Percentiles rank a stretch among this genome's conserved stretches.
These are phyloP conservation scores for Danio aesculapii DNA, from an alignment of 2,797 vertebrate genomes.

Conservation along the genomic window DNA sequence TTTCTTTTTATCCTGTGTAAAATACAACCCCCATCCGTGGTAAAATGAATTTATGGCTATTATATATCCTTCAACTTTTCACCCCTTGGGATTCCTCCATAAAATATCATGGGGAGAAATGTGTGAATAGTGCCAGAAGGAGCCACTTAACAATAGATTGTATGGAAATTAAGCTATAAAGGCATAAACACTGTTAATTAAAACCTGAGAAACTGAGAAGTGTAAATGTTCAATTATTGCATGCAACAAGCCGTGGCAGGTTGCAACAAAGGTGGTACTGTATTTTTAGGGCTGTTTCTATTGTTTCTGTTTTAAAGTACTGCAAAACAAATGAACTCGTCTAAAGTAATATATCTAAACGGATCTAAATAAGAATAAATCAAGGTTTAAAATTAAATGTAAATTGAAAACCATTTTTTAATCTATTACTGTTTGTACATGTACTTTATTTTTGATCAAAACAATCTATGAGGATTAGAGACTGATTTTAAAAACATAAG, in stretches of 20 bases:
- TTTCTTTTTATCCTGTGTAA: slow-evolving; percentile 44
- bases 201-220: slow-evolving; percentile 14
- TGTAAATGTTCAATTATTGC: neutral
- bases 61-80: slow-evolving; percentile 23
- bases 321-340: neutral
- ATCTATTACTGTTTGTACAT: too few species aligned
- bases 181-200: slow-evolving; percentile 33
- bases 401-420: too few species aligned
- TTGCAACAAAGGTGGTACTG: neutral
- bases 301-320: neutral
- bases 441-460: too few species aligned
- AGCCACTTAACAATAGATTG: slow-evolving; percentile 29
- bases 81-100: neutral
- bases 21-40: neutral
- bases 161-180: slow-evolving; percentile 41
- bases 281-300: neutral
- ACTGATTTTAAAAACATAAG: too few species aligned
- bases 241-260: neutral
- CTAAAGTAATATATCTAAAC: neutral
- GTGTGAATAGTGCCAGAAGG: slow-evolving; percentile 35
- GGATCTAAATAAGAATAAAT: neutral
- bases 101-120: slow-evolving; percentile 18
- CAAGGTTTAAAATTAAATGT: too few species aligned
- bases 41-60: neutral
- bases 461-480: too few species aligned